These are phyloP conservation scores for Anarsia innoxiella DNA, from an alignment of 2,888 invertebrate species.

Conservation along the genomic window DNA sequence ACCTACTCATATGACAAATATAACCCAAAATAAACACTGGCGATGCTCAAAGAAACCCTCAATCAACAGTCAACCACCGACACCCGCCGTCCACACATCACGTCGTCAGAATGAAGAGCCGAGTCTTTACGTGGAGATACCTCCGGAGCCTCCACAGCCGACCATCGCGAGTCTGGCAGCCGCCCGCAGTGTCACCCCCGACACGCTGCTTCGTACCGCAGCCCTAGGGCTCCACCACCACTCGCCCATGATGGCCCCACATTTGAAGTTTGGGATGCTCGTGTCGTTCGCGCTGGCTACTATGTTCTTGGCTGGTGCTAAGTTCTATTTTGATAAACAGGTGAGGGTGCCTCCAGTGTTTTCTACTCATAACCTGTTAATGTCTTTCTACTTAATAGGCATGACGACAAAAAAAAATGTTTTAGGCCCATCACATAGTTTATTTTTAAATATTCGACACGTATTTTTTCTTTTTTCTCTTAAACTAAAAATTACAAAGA, in stretches of 20 bases:
- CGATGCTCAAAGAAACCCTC: too few species aligned
- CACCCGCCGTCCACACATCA: slow-evolving; percentile 44
- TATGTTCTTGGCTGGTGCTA: slow-evolving; percentile 81
- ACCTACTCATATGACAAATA: too few species aligned
- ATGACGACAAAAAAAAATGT: too few species aligned
- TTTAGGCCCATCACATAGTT: too few species aligned
- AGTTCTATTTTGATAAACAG: slow-evolving; percentile 82
- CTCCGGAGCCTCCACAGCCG: slow-evolving; percentile 51
- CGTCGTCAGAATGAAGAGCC: slow-evolving; percentile 54
- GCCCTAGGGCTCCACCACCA: slow-evolving; percentile 61
- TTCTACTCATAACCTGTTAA: too few species aligned
- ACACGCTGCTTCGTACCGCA: slow-evolving; percentile 60
- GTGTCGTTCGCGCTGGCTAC: slow-evolving; percentile 81
- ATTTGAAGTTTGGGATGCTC: slow-evolving; percentile 82
- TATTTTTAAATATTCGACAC: too few species aligned
- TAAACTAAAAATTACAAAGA: too few species aligned
- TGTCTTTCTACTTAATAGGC: too few species aligned
- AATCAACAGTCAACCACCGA: slow-evolving; percentile 38
- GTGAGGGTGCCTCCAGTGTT: too few species aligned
- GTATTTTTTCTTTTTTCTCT: too few species aligned
- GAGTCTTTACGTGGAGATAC: slow-evolving; percentile 64
- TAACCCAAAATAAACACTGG: too few species aligned
- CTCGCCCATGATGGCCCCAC: slow-evolving; percentile 71
- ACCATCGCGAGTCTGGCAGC: slow-evolving; percentile 65
- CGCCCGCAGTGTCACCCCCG: slow-evolving; percentile 63